phyloP scores from a whole-genome alignment of 2,888 invertebrate genomes.

The Drosophila mettleri region DNA sequence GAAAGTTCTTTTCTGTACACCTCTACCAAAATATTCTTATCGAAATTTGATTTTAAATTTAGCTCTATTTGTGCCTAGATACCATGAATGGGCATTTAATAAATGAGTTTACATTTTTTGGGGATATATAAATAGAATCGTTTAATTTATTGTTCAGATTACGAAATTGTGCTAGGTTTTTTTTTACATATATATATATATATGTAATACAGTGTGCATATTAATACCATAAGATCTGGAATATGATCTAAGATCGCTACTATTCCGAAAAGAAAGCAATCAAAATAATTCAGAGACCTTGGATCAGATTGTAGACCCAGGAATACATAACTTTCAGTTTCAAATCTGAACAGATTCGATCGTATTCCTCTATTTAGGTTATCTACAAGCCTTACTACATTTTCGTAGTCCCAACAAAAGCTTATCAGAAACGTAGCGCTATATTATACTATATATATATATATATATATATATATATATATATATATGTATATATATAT shows the following conservation, averaged over 20 bases:
- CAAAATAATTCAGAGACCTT: too few species aligned
- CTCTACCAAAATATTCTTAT: conserved; percentile 18
- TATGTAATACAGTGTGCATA: neutral
- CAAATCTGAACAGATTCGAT: neutral
- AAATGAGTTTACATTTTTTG: neutral
- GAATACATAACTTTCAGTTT: neutral
- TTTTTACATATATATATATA: too few species aligned
- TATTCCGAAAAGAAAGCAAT: neutral
- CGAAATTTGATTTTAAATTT: conserved; percentile 9
- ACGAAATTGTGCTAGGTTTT: neutral
- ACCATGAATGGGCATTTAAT: neutral
- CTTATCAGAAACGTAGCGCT: conserved; percentile 1
- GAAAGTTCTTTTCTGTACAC: conserved; percentile 17
- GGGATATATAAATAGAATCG: neutral
- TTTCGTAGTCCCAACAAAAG: neutral
- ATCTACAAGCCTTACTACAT: neutral
- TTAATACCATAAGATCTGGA: neutral
- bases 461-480: neutral
- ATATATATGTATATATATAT: neutral
- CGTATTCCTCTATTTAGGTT: neutral
- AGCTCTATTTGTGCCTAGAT: neutral
- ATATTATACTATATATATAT: neutral
- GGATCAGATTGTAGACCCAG: neutral
- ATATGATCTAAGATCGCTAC: neutral
- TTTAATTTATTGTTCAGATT: neutral